Base-by-base conservation (phyloP, 2,797 vertebrate species). In the Psittacula echo region DNA sequence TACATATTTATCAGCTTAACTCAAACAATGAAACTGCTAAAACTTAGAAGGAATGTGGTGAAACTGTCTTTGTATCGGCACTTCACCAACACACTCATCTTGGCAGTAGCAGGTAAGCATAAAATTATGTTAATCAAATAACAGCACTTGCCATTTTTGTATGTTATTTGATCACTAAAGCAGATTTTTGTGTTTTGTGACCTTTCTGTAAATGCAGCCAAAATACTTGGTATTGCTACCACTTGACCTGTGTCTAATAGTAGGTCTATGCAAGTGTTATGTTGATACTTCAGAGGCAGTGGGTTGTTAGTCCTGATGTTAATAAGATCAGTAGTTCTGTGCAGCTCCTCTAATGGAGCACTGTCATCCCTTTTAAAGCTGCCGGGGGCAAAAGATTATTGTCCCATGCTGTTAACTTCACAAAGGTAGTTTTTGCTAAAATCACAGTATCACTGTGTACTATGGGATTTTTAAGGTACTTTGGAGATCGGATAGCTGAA, bases 1-100 rank as follows among this genome's bases (percentile, higher is more conserved):
- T 94, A 99, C 99, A 99, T 99, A 97, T 99, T 99, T 98, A 99
- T 99, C 98, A 99, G 99, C 92, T 97, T 99, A 96, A 99, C 99
- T 94, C 99, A 99, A 97, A 99, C 99, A 86, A 99, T 98, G 97
- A 99, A 99, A 83, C 98, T 99, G 39, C 97, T 99, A 82, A 99
- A 99, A 98, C 98, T 99, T 76, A 98, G 99, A 94, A 98, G 99
- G 87, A 99, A 99, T 44, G 96, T 99, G 68, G 99, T 99, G 96
- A 99, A 99, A 90, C 98, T 99, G 1, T 99, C 99, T 29, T 89
- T 99, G 85, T 99, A 99, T 91, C 98, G 98, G 68, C 99, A 99
- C 97, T 99, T 99, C 94, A 99, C 99, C 96, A 99, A 99, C 97
- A 99, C 99, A 0, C 99, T 99, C 94, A 99, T 99, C 97, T 98